Evolutionary conservation across 1,140 invertebrate species (phyloP).

Genomic region (Pogonomyrmex barbatus): DNA sequence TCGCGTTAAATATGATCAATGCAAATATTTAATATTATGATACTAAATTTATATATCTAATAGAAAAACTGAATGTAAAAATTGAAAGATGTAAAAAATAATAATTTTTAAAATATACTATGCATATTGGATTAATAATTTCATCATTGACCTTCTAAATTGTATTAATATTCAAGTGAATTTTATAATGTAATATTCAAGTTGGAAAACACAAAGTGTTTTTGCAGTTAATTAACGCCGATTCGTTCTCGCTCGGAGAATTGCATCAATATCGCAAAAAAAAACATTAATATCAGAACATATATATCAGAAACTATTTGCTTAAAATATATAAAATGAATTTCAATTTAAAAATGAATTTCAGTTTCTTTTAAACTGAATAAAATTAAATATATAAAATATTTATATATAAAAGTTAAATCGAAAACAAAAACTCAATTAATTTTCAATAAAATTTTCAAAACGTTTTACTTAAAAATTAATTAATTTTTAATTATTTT

Average conservation of each 20-base stretch:
- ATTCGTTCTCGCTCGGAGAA: neutral
- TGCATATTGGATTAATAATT: neutral
- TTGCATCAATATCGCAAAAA: neutral
- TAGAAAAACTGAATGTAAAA: neutral
- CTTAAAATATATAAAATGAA: neutral
- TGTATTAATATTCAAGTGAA: neutral
- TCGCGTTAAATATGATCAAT: neutral
- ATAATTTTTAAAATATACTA: neutral
- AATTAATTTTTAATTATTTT: neutral
- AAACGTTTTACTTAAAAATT: too few species aligned
- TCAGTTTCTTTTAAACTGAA: neutral
- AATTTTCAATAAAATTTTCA: too few species aligned
- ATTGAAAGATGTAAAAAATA: neutral
- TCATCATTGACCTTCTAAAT: neutral
- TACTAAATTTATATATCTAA: neutral
- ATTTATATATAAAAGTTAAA: too few species aligned
- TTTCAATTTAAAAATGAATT: neutral
- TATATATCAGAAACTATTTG: neutral
- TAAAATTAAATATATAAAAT: neutral
- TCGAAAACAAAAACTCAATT: too few species aligned
- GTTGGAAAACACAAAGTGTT: conserved; percentile 7
- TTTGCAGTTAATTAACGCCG: conserved; percentile 9
- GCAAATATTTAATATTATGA: neutral
- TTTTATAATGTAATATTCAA: conserved; percentile 18
- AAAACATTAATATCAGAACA: neutral